Evolutionary conservation across 2,797 vertebrate genomes (phyloP), one percentile per base, ranked within the genome.

Genomic region (Gobionotothen gibberifrons): DNA sequence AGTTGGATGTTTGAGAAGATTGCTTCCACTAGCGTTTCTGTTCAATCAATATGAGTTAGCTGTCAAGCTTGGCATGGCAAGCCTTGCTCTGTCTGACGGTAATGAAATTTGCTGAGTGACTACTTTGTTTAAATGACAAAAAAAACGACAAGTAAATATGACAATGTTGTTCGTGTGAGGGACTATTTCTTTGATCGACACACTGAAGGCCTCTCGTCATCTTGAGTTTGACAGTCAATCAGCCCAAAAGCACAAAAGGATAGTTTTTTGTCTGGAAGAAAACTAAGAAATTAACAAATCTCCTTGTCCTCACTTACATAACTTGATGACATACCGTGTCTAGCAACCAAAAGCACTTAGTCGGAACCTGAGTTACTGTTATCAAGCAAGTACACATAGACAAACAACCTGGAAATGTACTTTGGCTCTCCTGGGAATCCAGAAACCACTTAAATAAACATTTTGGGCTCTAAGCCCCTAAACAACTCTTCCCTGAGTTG

Each of bases 391-490:
- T 55, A 72, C 74, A 79, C 73, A 78, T 79, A 76, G 68, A 42
- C 4, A 72, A 86, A 75, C 63, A 70, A 76, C 74, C 48, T 44
- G 56, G 60, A 84, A 83, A 69, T 85, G 29, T 56, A 22, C 68
- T 79, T 77, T 59, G 48, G 22, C 64, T 85, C 69, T 74, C 61
- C 48, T 51, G 58, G 44, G 84, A 82, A 75, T 53, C 61, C 55
- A 26, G 68, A 58, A 65, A 78, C 55, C 59, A 58, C 63, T 79
- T 81, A 72, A 83, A 76, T 85, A 85, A 87, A 87, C 78, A 76
- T 39, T 53, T 77, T 26, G 81, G 39, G 46, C 79, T 85, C 74
- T 65, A 64, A 82, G 74, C 76, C 67, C 69, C 69, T 42, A 62
- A 85, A 74, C 76, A 88, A 65, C 70, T 75, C 57, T 60, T 74